Evolutionary conservation across 2,797 vertebrate species (phyloP).

Genomic region (Euphonia xanthogaster): DNA sequence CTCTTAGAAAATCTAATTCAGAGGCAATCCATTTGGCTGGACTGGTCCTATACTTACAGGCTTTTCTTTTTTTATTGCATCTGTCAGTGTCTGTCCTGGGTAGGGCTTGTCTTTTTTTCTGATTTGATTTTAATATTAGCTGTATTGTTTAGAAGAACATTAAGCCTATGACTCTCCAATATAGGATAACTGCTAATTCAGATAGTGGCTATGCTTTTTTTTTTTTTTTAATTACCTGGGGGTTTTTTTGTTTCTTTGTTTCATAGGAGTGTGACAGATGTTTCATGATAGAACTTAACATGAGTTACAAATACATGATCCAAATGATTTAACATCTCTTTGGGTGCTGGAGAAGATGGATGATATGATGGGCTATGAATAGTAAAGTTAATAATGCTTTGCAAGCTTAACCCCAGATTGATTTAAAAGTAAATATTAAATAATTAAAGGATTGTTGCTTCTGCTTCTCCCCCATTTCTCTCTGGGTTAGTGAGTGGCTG

Average conservation of each 20-base stretch:
- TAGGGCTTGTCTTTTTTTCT: neutral
- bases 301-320: neutral
- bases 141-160: neutral
- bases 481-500: neutral
- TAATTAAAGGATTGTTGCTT: neutral
- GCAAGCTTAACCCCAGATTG: neutral
- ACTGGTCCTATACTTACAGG: neutral
- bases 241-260: neutral
- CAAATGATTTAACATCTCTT: neutral
- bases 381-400: neutral
- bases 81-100: neutral
- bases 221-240: neutral
- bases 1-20: conserved; percentile 39
- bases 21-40: neutral
- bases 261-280: neutral
- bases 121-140: neutral
- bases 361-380: neutral
- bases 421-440: neutral
- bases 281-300: neutral
- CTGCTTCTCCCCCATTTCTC: neutral
- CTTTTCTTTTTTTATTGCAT: neutral
- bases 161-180: neutral
- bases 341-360: neutral
- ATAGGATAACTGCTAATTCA: neutral
- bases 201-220: neutral